Conservation (phyloP, 1,140 invertebrate species). For the Anastrepha obliqua region DNA sequence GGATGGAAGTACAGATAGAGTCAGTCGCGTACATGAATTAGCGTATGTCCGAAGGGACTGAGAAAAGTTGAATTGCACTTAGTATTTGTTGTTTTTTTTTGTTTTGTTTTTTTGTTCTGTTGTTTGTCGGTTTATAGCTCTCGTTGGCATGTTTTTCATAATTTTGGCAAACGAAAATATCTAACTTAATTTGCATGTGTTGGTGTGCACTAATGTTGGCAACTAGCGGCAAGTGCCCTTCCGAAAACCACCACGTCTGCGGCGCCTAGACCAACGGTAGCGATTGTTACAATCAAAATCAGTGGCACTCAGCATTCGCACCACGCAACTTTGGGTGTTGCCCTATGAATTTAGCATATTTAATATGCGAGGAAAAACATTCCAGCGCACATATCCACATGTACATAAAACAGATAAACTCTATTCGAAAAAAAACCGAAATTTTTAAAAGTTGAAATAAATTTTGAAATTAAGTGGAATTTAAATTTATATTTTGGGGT, state of each 20-base stretch:
- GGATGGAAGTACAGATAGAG: no score
- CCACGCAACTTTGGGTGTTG: background rate
- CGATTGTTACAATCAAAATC: constrained; percentile 16
- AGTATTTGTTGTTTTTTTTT: no score
- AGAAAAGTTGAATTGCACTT: background rate
- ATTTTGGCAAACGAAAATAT: background rate
- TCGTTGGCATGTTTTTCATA: background rate
- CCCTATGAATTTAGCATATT: constrained; percentile 28
- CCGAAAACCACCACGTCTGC: background rate
- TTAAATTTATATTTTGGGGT: no score
- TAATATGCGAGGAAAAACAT: background rate
- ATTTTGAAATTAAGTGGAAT: no score
- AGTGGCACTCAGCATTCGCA: background rate
- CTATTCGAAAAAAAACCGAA: no score
- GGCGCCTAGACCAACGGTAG: background rate
- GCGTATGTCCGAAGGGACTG: background rate
- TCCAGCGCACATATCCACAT: background rate
- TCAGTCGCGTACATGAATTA: background rate
- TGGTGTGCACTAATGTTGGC: background rate
- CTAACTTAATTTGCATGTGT: constrained; percentile 10
- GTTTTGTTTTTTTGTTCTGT: no score
- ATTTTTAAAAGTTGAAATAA: no score
- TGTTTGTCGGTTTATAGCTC: background rate
- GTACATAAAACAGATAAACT: background rate
- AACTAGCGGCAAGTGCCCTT: background rate